Evolutionary conservation across 1,140 invertebrate species (phyloP).

Genomic region (Cydia amplana): DNA sequence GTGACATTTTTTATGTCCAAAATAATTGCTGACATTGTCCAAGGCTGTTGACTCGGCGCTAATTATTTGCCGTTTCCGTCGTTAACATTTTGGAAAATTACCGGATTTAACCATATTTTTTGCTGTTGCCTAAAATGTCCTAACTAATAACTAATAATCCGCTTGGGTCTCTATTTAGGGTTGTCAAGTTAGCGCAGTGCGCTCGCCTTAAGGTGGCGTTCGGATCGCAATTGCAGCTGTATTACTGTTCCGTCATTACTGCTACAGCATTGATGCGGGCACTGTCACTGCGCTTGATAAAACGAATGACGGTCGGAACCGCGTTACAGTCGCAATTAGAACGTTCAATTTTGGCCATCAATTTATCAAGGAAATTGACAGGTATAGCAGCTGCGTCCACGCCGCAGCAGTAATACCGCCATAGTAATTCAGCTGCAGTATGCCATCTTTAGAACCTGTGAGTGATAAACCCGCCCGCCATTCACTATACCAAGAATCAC

Average conservation of each 20-base stretch:
- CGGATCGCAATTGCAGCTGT: too few relatives aligned
- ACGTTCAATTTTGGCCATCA: too few relatives aligned
- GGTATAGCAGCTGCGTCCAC: too few relatives aligned
- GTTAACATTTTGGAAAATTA: conserved; percentile 7
- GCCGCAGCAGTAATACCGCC: too few relatives aligned
- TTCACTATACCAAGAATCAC: not conserved
- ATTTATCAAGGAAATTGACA: too few relatives aligned
- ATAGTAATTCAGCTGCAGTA: too few relatives aligned
- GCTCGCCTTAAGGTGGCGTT: not conserved
- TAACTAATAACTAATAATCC: not conserved
- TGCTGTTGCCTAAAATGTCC: not conserved
- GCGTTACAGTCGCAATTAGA: too few relatives aligned
- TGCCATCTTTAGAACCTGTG: too few relatives aligned
- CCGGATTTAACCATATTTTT: not conserved
- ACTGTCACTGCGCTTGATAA: too few relatives aligned
- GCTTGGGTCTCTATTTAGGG: not conserved
- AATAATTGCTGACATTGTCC: conserved; percentile 41
- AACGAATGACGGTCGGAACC: too few relatives aligned
- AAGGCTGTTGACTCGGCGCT: conserved; percentile 21
- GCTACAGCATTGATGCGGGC: too few relatives aligned
- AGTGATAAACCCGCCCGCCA: not conserved
- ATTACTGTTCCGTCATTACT: too few relatives aligned
- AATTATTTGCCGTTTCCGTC: conserved; percentile 24
- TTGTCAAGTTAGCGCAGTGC: not conserved
- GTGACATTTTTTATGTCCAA: conserved; percentile 65